Conservation (phyloP, 1,140 invertebrate species). For the Homarus americanus region DNA sequence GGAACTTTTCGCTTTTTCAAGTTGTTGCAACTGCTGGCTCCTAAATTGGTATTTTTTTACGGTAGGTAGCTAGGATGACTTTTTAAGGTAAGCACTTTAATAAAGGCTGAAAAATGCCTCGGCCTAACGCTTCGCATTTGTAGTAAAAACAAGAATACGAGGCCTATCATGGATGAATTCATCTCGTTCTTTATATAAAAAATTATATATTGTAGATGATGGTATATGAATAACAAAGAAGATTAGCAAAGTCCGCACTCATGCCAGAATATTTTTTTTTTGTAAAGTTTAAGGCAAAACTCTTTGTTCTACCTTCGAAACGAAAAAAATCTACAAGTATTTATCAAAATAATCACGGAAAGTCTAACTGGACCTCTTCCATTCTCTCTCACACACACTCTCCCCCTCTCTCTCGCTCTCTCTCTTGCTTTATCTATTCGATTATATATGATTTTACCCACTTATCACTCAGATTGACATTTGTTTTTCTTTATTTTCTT, state of each 20-base stretch:
- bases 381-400: constrained; percentile 8
- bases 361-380: neutral
- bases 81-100: constrained; percentile 7
- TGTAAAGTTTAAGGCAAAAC: neutral
- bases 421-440: neutral
- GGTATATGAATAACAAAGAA: neutral
- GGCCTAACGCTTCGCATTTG: neutral
- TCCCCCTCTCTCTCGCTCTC: constrained; percentile 27
- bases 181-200: neutral
- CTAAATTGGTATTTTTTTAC: constrained; percentile 14
- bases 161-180: neutral
- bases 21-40: neutral
- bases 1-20: neutral
- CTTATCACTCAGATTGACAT: too few relatives aligned
- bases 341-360: neutral
- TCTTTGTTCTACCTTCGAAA: too few relatives aligned
- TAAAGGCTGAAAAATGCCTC: neutral
- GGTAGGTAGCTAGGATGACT: constrained; percentile 13
- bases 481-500: too few relatives aligned
- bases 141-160: neutral
- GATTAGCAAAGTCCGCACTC: neutral
- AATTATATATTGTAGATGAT: neutral
- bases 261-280: neutral
- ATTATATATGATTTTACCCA: neutral
- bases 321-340: too few relatives aligned